Evolutionary conservation across 2,888 invertebrate species (phyloP).

Genomic region (Pristionchus exspectatus): DNA sequence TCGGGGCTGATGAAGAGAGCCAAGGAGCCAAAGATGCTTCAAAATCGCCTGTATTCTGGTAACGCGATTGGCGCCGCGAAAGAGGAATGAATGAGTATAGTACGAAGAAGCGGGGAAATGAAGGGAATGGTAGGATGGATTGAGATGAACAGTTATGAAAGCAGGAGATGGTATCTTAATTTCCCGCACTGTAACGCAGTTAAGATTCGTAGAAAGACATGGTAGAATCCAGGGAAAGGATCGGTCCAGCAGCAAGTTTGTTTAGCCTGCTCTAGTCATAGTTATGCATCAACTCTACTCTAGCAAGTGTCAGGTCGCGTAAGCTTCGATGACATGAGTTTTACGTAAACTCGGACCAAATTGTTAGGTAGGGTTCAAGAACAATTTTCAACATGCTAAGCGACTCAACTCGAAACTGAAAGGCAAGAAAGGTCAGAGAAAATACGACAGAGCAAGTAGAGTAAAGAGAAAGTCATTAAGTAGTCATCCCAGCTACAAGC

Average conservation of each 20-base stretch:
- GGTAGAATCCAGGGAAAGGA: neutral
- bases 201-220: too few species aligned
- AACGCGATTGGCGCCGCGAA: neutral
- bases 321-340: neutral
- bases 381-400: neutral
- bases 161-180: neutral
- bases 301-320: neutral
- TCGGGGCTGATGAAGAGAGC: neutral
- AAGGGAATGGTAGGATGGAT: neutral
- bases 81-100: neutral
- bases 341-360: too few species aligned
- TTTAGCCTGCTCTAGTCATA: neutral
- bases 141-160: neutral
- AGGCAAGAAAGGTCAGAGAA: too few species aligned
- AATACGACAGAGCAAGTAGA: too few species aligned
- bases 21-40: neutral
- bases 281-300: neutral
- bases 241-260: neutral
- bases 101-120: neutral
- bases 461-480: too few species aligned
- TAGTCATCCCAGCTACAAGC: too few species aligned
- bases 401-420: too few species aligned
- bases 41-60: constrained; percentile 6
- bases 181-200: too few species aligned
- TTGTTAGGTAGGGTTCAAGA: neutral